Conservation (phyloP, 2,113 vertebrate species). For the Poecilia latipinna region DNA sequence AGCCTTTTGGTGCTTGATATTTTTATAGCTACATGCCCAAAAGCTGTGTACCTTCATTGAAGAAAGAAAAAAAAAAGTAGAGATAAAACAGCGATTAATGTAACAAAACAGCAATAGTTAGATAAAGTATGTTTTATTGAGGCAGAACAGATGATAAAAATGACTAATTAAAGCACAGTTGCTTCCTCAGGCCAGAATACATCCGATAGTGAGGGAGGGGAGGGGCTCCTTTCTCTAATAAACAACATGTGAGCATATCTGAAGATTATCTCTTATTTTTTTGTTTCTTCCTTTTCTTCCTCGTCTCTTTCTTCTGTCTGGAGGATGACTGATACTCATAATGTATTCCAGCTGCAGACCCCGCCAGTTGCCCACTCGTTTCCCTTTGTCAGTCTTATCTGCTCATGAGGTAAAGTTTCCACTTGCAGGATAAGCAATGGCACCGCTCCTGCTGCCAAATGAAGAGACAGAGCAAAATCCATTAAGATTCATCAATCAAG, state of each 20-base stretch:
- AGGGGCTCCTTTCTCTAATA: conserved; percentile 80
- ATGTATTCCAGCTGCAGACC: conserved; percentile 89
- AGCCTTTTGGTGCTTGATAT: neutral
- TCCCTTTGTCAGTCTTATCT: conserved; percentile 79
- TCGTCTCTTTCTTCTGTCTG: conserved; percentile 84
- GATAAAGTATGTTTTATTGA: conserved; percentile 50
- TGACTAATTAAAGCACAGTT: conserved; percentile 74
- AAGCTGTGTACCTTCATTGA: no score
- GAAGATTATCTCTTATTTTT: conserved; percentile 80
- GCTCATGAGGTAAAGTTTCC: conserved; percentile 93
- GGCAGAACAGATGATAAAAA: conserved; percentile 53
- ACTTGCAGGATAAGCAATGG: conserved; percentile 76
- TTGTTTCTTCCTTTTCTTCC: conserved; percentile 67
- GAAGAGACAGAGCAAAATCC: conserved; percentile 17
- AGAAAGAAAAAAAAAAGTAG: no score
- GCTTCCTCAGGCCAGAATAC: conserved; percentile 82
- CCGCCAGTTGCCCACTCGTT: neutral
- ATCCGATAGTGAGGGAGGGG: conserved; percentile 80
- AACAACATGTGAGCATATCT: conserved; percentile 88
- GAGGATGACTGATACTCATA: conserved; percentile 87
- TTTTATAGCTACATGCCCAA: no score
- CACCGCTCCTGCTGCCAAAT: conserved; percentile 58
- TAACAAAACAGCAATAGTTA: conserved; percentile 40
- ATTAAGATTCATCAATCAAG: conserved; percentile 40
- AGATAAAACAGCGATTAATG: conserved; percentile 17